Conservation (phyloP, 1,140 invertebrate species). For the Adoxophyes honmai region DNA sequence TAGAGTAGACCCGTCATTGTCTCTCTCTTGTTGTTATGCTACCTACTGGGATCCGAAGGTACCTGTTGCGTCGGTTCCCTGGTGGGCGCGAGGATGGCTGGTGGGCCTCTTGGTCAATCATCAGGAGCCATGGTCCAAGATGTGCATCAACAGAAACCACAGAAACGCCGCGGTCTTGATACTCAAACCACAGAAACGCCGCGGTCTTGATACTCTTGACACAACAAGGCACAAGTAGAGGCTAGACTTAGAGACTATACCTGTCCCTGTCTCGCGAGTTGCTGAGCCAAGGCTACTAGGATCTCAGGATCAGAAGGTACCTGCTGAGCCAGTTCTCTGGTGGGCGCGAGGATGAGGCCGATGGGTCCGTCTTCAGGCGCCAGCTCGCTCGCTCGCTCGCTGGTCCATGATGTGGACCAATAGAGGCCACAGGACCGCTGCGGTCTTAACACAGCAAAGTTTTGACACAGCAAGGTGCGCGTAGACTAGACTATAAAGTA, state of each 20-base stretch:
- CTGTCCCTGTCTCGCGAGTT: no score
- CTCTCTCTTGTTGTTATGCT: no score
- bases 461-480: no score
- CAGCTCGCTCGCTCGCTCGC: constrained; percentile 85
- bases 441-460: no score
- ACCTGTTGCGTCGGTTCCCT: constrained; percentile 97
- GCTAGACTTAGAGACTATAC: no score
- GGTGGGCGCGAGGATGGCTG: constrained; percentile 98
- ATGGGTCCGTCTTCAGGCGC: constrained; percentile 95
- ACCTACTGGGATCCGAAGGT: no score
- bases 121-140: constrained; percentile 95
- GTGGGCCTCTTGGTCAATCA: constrained; percentile 97
- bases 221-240: no score
- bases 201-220: no score
- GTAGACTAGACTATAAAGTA: no score
- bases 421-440: constrained; percentile 98
- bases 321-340: constrained; percentile 97
- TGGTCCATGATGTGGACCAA: constrained; percentile 98
- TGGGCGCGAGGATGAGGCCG: constrained; percentile 96
- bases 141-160: constrained; percentile 97
- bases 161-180: constrained; percentile 99
- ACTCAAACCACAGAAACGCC: constrained; percentile 98
- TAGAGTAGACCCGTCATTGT: no score
- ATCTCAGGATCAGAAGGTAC: no score
- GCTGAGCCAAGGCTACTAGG: no score